Conservation (phyloP, 2,113 vertebrate genomes). For the Danionella cerebrum region DNA sequence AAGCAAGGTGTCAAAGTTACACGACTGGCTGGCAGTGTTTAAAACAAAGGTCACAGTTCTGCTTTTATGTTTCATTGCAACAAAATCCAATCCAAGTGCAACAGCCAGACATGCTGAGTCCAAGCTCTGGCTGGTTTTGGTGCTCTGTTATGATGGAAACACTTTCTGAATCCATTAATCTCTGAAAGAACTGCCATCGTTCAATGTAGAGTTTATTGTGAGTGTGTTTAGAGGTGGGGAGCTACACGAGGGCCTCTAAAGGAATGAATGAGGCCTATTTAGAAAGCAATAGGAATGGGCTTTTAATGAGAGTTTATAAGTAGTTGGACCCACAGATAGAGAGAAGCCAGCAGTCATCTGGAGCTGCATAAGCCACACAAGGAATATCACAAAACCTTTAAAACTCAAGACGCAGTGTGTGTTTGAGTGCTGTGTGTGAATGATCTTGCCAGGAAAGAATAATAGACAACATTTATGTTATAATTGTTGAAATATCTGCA, state of each 20-base stretch:
- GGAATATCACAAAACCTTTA: conserved; percentile 31
- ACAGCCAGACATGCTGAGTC: conserved; percentile 44
- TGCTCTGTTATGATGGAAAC: neutral
- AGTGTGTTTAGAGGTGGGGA: neutral
- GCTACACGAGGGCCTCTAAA: neutral
- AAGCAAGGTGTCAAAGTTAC: conserved; percentile 15
- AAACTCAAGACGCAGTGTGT: neutral
- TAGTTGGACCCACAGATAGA: conserved; percentile 22
- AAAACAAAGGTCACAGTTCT: conserved; percentile 38
- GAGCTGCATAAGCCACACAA: conserved; percentile 15
- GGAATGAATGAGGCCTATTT: conserved; percentile 18
- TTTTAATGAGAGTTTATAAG: conserved; percentile 35
- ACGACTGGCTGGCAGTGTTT: conserved; percentile 36
- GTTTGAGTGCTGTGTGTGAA: neutral
- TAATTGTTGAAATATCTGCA: no score
- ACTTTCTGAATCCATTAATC: conserved; percentile 14
- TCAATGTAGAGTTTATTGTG: neutral
- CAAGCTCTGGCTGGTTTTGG: neutral
- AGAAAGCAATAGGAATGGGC: conserved; percentile 10
- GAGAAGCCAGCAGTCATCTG: conserved; percentile 28
- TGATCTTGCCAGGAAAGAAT: neutral
- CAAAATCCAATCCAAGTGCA: neutral
- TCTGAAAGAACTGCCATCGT: conserved; percentile 10
- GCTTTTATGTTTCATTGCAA: conserved; percentile 19
- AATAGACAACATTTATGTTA: no score